Evolutionary conservation across 2,888 invertebrate genomes (phyloP).

Genomic region (Orthosia gracilis): DNA sequence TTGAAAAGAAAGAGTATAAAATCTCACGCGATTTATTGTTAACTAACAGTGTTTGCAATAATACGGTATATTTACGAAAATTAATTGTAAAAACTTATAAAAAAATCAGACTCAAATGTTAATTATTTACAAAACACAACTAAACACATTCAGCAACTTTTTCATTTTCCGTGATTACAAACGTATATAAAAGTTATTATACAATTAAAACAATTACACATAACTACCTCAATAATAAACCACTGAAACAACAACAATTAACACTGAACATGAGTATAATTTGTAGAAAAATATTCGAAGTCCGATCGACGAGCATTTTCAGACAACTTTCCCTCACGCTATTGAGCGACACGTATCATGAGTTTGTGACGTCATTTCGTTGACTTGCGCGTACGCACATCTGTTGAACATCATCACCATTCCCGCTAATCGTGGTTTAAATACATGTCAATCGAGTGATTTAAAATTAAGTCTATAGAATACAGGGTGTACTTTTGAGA

Average conservation of each 20-base stretch:
- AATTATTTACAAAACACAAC: not conserved
- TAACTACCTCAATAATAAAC: constrained; percentile 27
- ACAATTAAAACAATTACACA: constrained; percentile 46
- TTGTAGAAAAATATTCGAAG: constrained; percentile 44
- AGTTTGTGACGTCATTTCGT: constrained; percentile 53
- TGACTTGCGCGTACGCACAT: constrained; percentile 52
- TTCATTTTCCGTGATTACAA: constrained; percentile 1
- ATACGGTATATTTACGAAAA: too few relatives aligned
- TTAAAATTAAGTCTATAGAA: not conserved
- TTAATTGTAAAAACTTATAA: not conserved
- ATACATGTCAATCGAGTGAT: constrained; percentile 33
- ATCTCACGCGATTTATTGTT: too few relatives aligned
- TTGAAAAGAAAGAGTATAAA: too few relatives aligned
- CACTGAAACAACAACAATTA: constrained; percentile 48
- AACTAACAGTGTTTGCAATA: too few relatives aligned
- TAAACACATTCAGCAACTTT: constrained; percentile 5
- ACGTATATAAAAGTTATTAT: constrained; percentile 21
- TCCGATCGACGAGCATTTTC: constrained; percentile 63
- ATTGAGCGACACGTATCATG: constrained; percentile 71
- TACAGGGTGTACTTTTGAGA: not conserved
- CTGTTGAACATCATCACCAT: constrained; percentile 48
- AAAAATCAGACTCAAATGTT: not conserved
- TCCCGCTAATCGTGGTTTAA: constrained; percentile 43
- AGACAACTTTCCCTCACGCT: constrained; percentile 76
- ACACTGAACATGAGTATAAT: constrained; percentile 25